Percentiles rank a stretch among this genome's conserved stretches.
Conservation (phyloP, 2,113 vertebrate species). For the Serranochromis macrocephalus region DNA sequence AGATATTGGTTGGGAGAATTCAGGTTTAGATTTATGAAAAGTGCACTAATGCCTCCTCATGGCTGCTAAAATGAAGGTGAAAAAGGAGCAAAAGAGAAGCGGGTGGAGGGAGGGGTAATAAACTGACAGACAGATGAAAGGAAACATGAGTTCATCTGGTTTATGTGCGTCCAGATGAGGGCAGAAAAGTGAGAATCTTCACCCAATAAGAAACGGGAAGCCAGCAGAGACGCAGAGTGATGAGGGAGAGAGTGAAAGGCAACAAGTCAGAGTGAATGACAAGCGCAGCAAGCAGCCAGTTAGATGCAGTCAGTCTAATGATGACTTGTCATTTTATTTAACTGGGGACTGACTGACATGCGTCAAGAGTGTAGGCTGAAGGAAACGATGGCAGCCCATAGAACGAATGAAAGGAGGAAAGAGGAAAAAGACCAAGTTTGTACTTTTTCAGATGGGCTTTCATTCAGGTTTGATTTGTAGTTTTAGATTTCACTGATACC, state of each 20-base stretch:
- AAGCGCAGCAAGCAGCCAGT: background rate
- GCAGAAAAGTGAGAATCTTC: background rate
- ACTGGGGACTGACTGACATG: background rate
- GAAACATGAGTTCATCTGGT: slow-evolving; percentile 1
- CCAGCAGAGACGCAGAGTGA: background rate
- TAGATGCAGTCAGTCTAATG: slow-evolving; percentile 13
- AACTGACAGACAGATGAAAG: background rate
- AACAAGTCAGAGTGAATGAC: background rate
- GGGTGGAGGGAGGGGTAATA: background rate
- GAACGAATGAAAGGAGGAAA: background rate
- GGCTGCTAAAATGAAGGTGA: background rate
- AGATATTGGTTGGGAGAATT: background rate
- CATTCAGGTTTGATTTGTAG: background rate
- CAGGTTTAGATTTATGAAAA: background rate
- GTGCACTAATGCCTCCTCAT: background rate
- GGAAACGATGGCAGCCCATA: background rate
- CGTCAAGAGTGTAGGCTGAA: background rate
- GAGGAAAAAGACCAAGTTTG: background rate
- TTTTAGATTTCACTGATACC: background rate
- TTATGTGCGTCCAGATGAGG: background rate
- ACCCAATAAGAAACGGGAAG: background rate
- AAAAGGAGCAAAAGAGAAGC: background rate
- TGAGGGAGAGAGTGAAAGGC: background rate
- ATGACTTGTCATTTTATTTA: background rate
- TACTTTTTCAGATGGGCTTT: background rate